Base-by-base conservation (phyloP, 2,113 vertebrate genomes). In the Sinocyclocheilus anophthalmus region DNA sequence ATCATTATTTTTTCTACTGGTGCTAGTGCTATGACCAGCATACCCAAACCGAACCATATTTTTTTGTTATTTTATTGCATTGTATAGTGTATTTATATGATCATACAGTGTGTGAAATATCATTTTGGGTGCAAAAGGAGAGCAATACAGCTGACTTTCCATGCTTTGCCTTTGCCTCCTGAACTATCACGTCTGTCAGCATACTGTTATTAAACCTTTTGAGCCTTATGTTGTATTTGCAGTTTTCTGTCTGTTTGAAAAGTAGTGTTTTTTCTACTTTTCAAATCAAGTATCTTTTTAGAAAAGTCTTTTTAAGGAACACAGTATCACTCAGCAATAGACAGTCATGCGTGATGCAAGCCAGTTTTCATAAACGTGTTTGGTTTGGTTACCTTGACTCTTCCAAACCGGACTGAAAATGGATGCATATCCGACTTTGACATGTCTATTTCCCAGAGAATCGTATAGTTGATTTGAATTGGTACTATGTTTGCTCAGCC, bases 11-110 rank as follows among this genome's bases (percentile, higher is more conserved):
- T 97, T 96, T 96, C 90, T 95, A 97, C 95, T 93, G 95, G 96
- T 94, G 95, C 95, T 94, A 94, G 89, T 96, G 94, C 94, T 94
- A 92, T 95, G 93, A 94, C 94, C 94, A 94, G 94, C 90, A 94
- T 96, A 97, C 95, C 91, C 93, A 94, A 95, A 92, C 93, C 95
- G 91, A 95, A 92, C 92, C 87, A 94, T 94, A 94, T 96, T 95
- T 90, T 96, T 94, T 83, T 22, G 57, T 94, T 96, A 96, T 96
- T 96, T 94, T 96, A 97, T 95, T 96, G 94, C 96, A 96, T 96
- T 97, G 96, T 97, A 97, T 96, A 97, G 95, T 96, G 96, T 97
- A 97, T 97, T 97, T 97, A 97, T 95, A 96, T 96, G 94, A 96
- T 93, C 94, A 95, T 94, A 92, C 93, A 90, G 91, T 94, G 95